Evolutionary conservation across 2,888 invertebrate species (phyloP), one percentile per base, ranked within the genome.

Genomic region (Bhutanitis thaidina): DNA sequence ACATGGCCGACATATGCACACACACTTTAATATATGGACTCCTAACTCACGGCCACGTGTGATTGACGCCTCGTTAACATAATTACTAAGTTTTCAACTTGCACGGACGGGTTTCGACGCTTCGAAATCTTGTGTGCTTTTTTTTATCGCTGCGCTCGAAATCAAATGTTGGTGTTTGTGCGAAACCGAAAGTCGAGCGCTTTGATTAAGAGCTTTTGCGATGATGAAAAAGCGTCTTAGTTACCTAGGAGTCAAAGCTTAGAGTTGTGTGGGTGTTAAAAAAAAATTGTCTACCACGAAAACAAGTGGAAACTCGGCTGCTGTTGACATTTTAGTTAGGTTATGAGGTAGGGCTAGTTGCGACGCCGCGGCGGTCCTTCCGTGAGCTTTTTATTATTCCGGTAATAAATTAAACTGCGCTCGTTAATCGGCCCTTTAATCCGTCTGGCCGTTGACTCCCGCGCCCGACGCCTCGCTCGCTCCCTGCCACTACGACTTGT

Each of bases 121-220:
- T 70, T 67, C 64, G 49, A 36, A 49, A 37, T 27, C 43, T 69
- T 69, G 71, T 71, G 60, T 67, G 62, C 62, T 71, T 75, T 77
- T 71, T 75, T 77, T 76, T 75, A 73, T 74, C 65, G 65, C 1
- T 34, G 55, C 62, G 56, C 63, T 76, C 74, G 74, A 77, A 79
- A 79, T 81, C 74, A 70, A 5, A 73, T 69, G 66, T 73, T 69
- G 69, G 70, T 66, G 67, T 69, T 73, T 74, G 69, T 75, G 79
- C 82, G 82, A 91, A 91, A 91, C 87, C 83, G 91, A 90, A 91
- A 91, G 91, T 91, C 67, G 74, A 75, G 40, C 25, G 15, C 15
- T 10, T 34, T 36, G 1, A n/a, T 9, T 12, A 16, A 30, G 7
- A 3, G 53, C 10, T 15, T 16, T 36, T 15, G 12, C 4, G 12